Evolutionary conservation across 2,797 vertebrate species (phyloP).

Genomic region (Rhinophrynus dorsalis): DNA sequence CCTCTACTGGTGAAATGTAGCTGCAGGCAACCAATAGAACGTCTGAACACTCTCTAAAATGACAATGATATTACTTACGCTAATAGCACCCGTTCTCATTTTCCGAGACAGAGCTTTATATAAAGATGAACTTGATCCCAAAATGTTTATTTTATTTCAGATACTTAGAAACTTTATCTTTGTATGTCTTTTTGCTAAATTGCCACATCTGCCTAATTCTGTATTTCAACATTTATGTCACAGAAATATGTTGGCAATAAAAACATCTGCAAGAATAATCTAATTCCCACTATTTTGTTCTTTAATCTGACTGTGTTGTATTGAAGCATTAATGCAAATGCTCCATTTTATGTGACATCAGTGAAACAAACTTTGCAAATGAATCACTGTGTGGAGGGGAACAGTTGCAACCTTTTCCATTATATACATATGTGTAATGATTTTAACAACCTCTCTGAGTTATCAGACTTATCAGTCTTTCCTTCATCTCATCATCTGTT

Average conservation of each 20-base stretch:
- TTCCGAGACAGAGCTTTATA: conserved; percentile 32
- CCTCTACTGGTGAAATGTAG: conserved; percentile 14
- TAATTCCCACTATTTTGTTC: conserved; percentile 7
- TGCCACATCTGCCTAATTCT: conserved; percentile 42
- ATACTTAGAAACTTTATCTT: conserved; percentile 31
- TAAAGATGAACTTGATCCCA: conserved; percentile 33
- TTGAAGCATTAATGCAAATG: conserved; percentile 38
- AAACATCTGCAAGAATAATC: conserved; percentile 40
- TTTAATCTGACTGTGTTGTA: conserved; percentile 20
- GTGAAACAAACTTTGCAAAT: background rate
- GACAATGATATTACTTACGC: conserved; percentile 16
- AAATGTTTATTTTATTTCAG: conserved; percentile 31
- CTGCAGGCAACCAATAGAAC: conserved; percentile 15
- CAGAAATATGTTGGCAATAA: conserved; percentile 37
- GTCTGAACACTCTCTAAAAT: conserved; percentile 19
- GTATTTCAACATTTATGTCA: conserved; percentile 30
- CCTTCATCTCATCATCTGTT: too few species aligned
- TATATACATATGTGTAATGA: conserved; percentile 9
- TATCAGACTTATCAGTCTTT: too few species aligned
- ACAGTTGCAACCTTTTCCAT: conserved; percentile 5
- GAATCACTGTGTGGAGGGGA: background rate
- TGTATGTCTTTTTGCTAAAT: conserved; percentile 32
- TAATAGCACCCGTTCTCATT: conserved; percentile 17
- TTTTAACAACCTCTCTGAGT: too few species aligned
- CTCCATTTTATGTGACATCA: background rate